Conservation (phyloP, 1,140 invertebrate species). For the Psix sp. region DNA sequence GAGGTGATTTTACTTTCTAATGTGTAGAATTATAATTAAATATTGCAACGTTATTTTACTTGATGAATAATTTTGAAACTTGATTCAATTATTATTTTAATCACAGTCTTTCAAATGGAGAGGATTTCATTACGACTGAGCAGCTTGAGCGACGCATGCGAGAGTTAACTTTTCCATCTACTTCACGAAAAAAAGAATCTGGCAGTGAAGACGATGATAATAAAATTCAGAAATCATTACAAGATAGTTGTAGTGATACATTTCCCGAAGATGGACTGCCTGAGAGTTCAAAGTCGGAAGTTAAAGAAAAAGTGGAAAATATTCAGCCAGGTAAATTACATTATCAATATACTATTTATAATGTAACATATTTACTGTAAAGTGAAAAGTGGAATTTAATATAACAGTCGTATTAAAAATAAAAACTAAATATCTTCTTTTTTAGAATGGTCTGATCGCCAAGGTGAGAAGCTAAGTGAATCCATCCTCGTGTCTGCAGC, state of each 20-base stretch:
- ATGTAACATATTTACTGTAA: too few relatives aligned
- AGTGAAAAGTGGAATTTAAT: too few relatives aligned
- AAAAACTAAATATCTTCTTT: too few relatives aligned
- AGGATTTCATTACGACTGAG: constrained; percentile 89
- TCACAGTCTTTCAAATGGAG: constrained; percentile 86
- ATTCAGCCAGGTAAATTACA: constrained; percentile 55
- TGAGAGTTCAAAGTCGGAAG: constrained; percentile 55
- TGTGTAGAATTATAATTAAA: too few relatives aligned
- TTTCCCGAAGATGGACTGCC: constrained; percentile 65
- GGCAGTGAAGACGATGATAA: constrained; percentile 34
- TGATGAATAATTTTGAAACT: constrained; percentile 22
- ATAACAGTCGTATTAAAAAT: too few relatives aligned
- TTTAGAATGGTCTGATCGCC: constrained; percentile 74
- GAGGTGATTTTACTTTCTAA: constrained; percentile 74
- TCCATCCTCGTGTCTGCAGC: constrained; percentile 88
- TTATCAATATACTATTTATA: not conserved
- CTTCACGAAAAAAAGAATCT: constrained; percentile 33
- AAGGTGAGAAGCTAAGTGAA: constrained; percentile 86
- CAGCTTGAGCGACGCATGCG: constrained; percentile 84
- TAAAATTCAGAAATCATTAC: constrained; percentile 62
- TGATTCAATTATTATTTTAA: too few relatives aligned
- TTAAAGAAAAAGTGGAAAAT: constrained; percentile 57
- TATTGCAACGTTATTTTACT: too few relatives aligned
- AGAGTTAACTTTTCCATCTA: constrained; percentile 76
- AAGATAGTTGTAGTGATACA: constrained; percentile 56